phyloP scores from a whole-genome alignment of 2,797 vertebrate species.

The Pangasius krempfi region DNA sequence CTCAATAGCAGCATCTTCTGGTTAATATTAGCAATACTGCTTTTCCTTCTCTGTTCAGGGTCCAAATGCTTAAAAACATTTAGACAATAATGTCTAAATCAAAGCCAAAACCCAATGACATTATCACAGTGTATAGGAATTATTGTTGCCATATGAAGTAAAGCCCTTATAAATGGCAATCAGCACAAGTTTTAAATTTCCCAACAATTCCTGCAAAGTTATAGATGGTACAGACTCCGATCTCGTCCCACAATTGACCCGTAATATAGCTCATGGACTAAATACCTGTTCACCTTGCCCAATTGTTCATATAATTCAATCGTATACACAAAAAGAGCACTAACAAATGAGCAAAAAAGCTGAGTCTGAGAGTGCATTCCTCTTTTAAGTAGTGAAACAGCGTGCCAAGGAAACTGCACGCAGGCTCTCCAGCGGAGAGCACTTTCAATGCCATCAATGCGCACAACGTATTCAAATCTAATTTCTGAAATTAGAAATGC shows the following conservation, averaged over 20 bases:
- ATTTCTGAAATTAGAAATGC: conserved; percentile 46
- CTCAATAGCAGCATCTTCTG: conserved; percentile 53
- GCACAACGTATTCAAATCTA: conserved; percentile 43
- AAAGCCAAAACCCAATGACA: background rate
- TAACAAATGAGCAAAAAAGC: conserved; percentile 22
- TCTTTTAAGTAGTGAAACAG: conserved; percentile 7
- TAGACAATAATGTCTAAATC: too few species aligned
- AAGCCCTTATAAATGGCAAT: background rate
- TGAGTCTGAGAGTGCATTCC: conserved; percentile 19
- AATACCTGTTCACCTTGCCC: conserved; percentile 1
- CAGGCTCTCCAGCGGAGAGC: conserved; percentile 8
- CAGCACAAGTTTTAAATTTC: background rate
- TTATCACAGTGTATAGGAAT: background rate
- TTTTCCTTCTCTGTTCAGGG: background rate
- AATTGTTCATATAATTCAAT: conserved; percentile 9
- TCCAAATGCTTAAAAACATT: background rate
- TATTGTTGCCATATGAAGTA: background rate
- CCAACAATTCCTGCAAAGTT: background rate
- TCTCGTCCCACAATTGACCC: background rate
- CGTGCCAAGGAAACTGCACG: conserved; percentile 16
- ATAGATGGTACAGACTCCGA: background rate
- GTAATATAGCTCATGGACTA: background rate
- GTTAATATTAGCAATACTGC: background rate
- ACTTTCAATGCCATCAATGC: conserved; percentile 46
- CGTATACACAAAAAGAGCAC: background rate